A percentile compares a stretch with the other conserved stretches of the same genome.
Conservation (phyloP, 1,140 invertebrate species). For the Aphelinus atriplicis region DNA sequence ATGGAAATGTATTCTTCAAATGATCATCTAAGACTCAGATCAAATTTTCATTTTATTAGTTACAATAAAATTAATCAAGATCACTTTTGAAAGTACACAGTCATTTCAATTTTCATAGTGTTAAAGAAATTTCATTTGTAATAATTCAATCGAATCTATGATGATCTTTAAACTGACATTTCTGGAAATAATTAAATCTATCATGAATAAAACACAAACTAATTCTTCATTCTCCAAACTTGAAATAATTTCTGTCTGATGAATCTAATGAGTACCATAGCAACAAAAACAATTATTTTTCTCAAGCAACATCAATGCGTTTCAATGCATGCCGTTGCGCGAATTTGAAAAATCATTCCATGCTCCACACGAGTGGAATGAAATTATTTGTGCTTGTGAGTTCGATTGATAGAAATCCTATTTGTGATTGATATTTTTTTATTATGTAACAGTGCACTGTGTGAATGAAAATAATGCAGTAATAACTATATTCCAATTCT, state of each 20-base stretch:
- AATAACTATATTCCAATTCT: slow-evolving; percentile 12
- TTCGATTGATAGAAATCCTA: slow-evolving; percentile 14
- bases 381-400: slow-evolving; percentile 20
- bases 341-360: slow-evolving; percentile 30
- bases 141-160: slow-evolving; percentile 7
- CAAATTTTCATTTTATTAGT: background rate
- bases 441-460: slow-evolving; percentile 29
- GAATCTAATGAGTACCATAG: background rate
- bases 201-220: background rate
- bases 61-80: too few relatives aligned
- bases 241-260: too few relatives aligned
- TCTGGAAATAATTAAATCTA: background rate
- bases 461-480: slow-evolving; percentile 27
- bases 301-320: slow-evolving; percentile 65
- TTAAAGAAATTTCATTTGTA: background rate
- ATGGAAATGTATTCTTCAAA: background rate
- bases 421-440: slow-evolving; percentile 19
- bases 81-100: too few relatives aligned
- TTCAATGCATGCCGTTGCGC: slow-evolving; percentile 54
- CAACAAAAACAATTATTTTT: slow-evolving; percentile 44
- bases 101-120: background rate
- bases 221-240: too few relatives aligned
- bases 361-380: slow-evolving; percentile 29
- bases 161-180: background rate
- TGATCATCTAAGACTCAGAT: slow-evolving; percentile 3